These are phyloP conservation scores for Argentina silus DNA, from an alignment of 2,797 vertebrate genomes.

Conservation along the genomic window DNA sequence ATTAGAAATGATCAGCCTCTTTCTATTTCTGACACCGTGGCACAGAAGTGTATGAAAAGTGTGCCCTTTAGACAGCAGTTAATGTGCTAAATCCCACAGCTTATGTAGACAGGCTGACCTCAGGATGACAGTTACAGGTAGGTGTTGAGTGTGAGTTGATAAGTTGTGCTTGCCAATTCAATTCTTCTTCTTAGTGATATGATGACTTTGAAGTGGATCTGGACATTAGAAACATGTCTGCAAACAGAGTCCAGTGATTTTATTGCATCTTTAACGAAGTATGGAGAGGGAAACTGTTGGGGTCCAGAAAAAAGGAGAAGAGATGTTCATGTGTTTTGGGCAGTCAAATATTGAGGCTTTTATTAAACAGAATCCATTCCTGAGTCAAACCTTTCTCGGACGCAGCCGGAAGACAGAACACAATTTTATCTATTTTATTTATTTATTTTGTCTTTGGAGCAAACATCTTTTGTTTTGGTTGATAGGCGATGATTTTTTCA, in stretches of 20 bases:
- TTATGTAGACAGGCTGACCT: constrained; percentile 54
- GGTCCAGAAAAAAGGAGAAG: too few species aligned
- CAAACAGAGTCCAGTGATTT: neutral
- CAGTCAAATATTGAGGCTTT: too few species aligned
- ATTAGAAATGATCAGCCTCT: constrained; percentile 64
- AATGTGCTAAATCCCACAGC: constrained; percentile 67
- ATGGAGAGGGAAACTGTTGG: too few species aligned
- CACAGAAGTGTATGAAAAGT: constrained; percentile 64
- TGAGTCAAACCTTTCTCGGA: too few species aligned
- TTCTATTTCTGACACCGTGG: constrained; percentile 62
- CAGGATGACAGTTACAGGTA: constrained; percentile 58
- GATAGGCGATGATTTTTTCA: too few species aligned
- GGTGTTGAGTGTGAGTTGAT: constrained; percentile 54
- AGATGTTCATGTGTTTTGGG: too few species aligned
- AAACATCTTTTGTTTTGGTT: too few species aligned
- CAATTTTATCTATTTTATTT: too few species aligned
- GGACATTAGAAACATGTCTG: constrained; percentile 26
- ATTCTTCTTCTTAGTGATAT: constrained; percentile 56
- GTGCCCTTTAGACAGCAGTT: constrained; percentile 69
- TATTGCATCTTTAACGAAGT: neutral
- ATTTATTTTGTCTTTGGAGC: too few species aligned
- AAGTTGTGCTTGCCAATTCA: constrained; percentile 51
- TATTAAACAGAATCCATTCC: too few species aligned
- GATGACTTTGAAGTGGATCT: constrained; percentile 44
- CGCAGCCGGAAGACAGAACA: too few species aligned